Base-by-base conservation (phyloP, 2,797 vertebrate genomes). In the Lagocephalus sceleratus region DNA sequence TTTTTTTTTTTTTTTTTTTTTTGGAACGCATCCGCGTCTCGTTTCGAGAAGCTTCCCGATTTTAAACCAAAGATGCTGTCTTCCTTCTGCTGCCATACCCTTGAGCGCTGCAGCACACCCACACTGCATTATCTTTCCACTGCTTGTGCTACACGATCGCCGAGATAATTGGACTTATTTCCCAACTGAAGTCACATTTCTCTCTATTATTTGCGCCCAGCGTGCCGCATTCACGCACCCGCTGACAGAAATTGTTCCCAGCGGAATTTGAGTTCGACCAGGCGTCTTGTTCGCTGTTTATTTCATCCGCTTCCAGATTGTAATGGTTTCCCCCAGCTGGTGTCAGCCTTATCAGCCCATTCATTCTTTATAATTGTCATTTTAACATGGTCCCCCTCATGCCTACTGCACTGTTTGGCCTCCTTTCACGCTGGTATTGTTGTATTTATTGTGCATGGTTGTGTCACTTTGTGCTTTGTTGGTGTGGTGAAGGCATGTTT, bases 61-160 rank as follows among this genome's bases (percentile, higher is more conserved):
- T 57, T n/a, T 25, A 59, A 71, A 41, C 68, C 19, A 47, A 51
- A 65, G 76, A 76, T 77, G 73, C 71, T 68, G 71, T 17, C 59
- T 74, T 54, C 47, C 29, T 75, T 58, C 69, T 68, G 63, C 74
- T 82, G 79, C 57, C 78, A 21, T 84, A 85, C 84, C 83, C 83
- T 84, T 87, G 80, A 80, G 77, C 84, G 63, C 76, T 81, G 84
- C 82, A 76, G 68, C 66, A 63, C 78, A 68, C 70, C 72, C 74
- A 68, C 79, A 68, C 38, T 54, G 70, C 53, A 32, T 64, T 47
- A 26, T 63, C 29, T 50, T 19, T 50, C 40, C 42, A 20, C 8
- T 45, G 25, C 20, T 5, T 15, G 12, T 42, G 48, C 61, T 60
- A 65, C 66, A 63, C 22, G 53, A 60, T 54, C 52, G 45, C 22